Percentiles rank a stretch among this genome's conserved stretches.
phyloP scores from a whole-genome alignment of 2,888 invertebrate species.

The Chironomus tentans region DNA sequence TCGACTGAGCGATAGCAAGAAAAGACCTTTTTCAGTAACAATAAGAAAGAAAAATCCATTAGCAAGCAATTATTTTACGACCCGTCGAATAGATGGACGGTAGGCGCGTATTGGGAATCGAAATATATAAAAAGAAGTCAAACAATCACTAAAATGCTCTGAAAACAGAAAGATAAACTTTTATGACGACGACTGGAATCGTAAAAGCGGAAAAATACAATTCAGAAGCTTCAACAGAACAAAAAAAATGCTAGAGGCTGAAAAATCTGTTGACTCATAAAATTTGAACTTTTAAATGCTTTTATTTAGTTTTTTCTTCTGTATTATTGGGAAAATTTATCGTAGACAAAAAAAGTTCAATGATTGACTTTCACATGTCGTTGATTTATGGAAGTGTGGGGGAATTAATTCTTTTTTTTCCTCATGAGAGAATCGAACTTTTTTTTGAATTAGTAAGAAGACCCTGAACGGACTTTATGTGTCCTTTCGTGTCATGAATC shows the following conservation, averaged over 20 bases:
- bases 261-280: background rate
- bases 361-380: no score
- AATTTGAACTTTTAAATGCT: background rate
- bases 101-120: background rate
- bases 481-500: no score
- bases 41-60: constrained; percentile 20
- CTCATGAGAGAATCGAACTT: no score
- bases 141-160: background rate
- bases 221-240: background rate
- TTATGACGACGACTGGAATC: background rate
- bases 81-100: background rate
- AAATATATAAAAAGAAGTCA: background rate
- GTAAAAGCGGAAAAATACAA: background rate
- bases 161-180: constrained; percentile 5
- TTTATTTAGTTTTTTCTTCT: background rate
- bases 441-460: no score
- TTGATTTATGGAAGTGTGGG: no score
- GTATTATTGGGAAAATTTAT: background rate
- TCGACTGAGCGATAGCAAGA: no score
- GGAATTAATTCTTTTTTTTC: no score
- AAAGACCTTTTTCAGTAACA: background rate
- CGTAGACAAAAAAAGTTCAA: no score
- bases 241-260: background rate
- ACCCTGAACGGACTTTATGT: no score
- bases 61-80: constrained; percentile 27